phyloP scores from a whole-genome alignment of 2,113 vertebrate genomes.

The Otocyon megalotis region DNA sequence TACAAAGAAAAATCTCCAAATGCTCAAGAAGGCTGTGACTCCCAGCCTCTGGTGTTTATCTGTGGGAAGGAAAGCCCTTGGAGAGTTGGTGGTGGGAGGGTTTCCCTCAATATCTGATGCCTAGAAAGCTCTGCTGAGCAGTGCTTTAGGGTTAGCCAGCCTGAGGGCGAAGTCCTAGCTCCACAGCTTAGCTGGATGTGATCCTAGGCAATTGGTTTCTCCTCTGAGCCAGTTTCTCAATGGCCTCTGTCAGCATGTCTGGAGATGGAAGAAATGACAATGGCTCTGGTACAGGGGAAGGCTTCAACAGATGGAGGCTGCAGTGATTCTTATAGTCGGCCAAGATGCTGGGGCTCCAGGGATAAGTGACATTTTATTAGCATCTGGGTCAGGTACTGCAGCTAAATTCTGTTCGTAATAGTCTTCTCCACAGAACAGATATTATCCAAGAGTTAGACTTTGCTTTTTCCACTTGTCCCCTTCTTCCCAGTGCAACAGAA shows the following conservation, averaged over 20 bases:
- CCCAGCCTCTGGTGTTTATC: not conserved
- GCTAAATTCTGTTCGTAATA: not conserved
- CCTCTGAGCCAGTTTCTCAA: not conserved
- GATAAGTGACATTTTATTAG: not conserved
- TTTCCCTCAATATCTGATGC: not conserved
- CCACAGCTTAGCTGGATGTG: not conserved
- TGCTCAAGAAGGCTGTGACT: not conserved
- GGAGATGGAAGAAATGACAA: not conserved
- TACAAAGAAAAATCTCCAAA: not conserved
- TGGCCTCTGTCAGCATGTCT: not conserved
- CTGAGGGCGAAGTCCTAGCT: not conserved
- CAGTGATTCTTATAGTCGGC: not conserved
- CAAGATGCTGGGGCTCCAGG: not conserved
- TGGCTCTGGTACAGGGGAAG: not conserved
- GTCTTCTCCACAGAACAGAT: not conserved
- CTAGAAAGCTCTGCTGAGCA: not conserved
- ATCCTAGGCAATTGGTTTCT: too few species aligned
- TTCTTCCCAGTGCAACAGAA: not conserved
- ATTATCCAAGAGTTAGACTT: not conserved
- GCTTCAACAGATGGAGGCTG: rapidly evolving
- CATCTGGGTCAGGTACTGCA: not conserved
- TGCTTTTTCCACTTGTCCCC: not conserved
- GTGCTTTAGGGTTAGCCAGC: not conserved
- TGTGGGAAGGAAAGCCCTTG: not conserved
- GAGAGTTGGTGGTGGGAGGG: too few species aligned